Base-by-base conservation (phyloP, 2,888 invertebrate genomes). In the Patella caerulea region DNA sequence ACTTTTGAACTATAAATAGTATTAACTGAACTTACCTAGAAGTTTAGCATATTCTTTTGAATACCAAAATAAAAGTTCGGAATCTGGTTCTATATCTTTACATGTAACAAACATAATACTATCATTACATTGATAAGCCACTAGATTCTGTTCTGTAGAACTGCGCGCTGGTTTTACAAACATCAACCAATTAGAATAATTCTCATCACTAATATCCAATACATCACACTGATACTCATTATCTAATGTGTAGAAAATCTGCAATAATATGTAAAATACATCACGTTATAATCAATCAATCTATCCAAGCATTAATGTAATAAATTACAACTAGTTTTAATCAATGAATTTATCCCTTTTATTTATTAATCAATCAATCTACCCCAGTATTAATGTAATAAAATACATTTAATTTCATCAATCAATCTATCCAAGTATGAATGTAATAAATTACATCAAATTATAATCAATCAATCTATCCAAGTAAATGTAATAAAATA, bases 121-220 rank as follows among this genome's bases (percentile, higher is more conserved):
- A 7, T 81, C 79, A 0, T 93, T 93, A 81, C 93, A 93, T 86
- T 94, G 94, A 79, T 94, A 94, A 71, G 95, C 93, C 29, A 94
- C 92, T 80, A 95, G 91, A 92, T 95, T 96, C 91, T 95, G 95
- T 85, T 95, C 95, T 59, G 92, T 91, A 82, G 92, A 93, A 14
- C 92, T 93, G 17, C 92, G 89, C 0, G 95, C 95, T 74, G 93
- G 93, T 84, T 94, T 93, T 0, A 96, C 94, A 91, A 95, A 96
- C 87, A 94, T 93, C 95, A 95, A 95, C 96, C 96, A 96, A 91
- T 96, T 96, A 29, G 94, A 94, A 54, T 77, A 54, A 52, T 85
- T 82, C 78, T 91, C 91, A 81, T 90, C 86, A 5, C 78, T 78
- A 24, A 84, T 76, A 65, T 84, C 81, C 45, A 88, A 55, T 12